Evolutionary conservation across 2,797 vertebrate genomes (phyloP), one percentile per base, ranked within the genome.

Genomic region (Danio tinwini): DNA sequence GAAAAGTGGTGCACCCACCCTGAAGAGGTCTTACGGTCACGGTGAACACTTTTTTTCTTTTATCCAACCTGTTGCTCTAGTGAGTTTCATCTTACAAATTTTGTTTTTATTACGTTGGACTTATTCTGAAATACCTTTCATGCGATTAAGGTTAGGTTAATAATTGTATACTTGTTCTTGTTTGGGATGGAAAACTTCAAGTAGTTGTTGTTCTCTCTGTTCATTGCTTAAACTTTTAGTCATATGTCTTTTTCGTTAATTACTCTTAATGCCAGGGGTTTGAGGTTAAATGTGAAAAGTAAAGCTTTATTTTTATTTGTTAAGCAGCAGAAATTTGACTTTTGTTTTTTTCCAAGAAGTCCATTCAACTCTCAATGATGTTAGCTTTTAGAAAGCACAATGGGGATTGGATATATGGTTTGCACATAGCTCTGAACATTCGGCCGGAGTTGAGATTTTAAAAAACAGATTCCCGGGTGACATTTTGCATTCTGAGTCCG

Each of bases 401-500:
- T 42, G 62, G 61, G 39, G 62, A 14, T n/a, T 40, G n/a, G 40
- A 45, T 16, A 1, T n/a, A 5, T 64, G 1, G 29, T 37, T 62
- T 29, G 21, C 59, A 4, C 6, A 49, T 49, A 47, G 12, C 4
- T 49, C 47, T 49, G 47, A 12, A 12, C 9, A 1, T 13, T 11
- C 4, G 13, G 19, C 59, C 37, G 11, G 59, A 37, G 11, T 62
- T 21, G 59, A 10, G 29, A 29, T 62, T 14, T 64, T 14, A 13
- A 64, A 74, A 74, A 59, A 61, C 6, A 61, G 17, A 6, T 49
- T 74, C 21, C 55, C 50, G 45, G 72, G 55, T 10, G 42, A 59
- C 19, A 42, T 13, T 44, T 44, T 44, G 21, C 21, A 62, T 21
- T 42, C 72, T 16, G 16, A 11, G 9, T 53, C 2, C 4, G 55